Conservation (phyloP, 2,113 vertebrate genomes). For the Gymnobelideus leadbeateri region DNA sequence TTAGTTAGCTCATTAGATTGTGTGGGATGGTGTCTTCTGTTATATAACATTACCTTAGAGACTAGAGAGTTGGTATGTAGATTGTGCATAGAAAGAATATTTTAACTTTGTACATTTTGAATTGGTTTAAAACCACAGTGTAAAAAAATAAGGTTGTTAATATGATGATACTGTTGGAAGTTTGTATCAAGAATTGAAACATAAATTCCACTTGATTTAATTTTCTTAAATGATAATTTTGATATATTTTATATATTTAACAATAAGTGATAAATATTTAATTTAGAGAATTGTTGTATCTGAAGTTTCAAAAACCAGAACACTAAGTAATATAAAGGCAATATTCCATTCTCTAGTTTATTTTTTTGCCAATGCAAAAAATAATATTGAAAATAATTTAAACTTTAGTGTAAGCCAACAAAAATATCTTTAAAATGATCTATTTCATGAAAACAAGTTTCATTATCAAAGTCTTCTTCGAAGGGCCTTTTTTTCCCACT, state of each 20-base stretch:
- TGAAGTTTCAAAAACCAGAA: background rate
- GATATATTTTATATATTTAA: background rate
- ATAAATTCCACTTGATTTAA: background rate
- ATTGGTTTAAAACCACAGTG: background rate
- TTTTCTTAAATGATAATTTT: background rate
- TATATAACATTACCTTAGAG: background rate
- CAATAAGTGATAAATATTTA: background rate
- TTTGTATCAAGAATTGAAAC: background rate
- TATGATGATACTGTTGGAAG: background rate
- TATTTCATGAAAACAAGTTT: background rate
- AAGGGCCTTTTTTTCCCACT: background rate
- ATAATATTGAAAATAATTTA: background rate
- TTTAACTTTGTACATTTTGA: background rate
- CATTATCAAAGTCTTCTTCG: background rate
- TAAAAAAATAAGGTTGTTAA: background rate
- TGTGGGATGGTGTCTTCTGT: background rate
- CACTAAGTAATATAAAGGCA: background rate
- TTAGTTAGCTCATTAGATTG: background rate
- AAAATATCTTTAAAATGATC: background rate
- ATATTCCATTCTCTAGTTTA: background rate
- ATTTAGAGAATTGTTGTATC: background rate
- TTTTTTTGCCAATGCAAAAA: background rate
- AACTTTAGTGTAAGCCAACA: background rate
- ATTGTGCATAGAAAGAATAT: background rate
- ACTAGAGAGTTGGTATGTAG: background rate